These are phyloP conservation scores for Latrodectus elegans DNA, from an alignment of 2,888 invertebrate genomes.

Conservation along the genomic window DNA sequence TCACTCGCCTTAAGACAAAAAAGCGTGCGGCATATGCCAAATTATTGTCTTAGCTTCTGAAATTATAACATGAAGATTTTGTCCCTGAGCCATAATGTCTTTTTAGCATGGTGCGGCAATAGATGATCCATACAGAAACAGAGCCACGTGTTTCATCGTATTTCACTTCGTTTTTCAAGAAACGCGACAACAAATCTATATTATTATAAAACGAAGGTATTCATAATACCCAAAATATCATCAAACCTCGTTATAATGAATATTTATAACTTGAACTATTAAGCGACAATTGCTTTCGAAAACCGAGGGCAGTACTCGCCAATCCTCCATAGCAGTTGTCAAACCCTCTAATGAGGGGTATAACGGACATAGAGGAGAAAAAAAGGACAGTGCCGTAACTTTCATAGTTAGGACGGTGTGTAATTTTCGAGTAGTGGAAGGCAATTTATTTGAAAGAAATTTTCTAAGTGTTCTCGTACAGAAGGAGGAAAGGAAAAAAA, in stretches of 20 bases:
- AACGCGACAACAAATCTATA: constrained; percentile 44
- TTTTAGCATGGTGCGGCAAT: neutral
- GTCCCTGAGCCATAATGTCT: too few relatives aligned
- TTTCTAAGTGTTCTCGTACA: neutral
- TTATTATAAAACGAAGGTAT: constrained; percentile 37
- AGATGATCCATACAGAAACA: neutral
- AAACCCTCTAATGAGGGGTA: neutral
- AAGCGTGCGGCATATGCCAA: too few relatives aligned
- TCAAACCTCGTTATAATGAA: constrained; percentile 62
- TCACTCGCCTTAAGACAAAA: too few relatives aligned
- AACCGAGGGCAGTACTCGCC: neutral
- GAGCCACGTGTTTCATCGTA: constrained; percentile 25
- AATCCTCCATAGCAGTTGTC: neutral
- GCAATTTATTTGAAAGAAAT: neutral
- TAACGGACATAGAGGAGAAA: neutral
- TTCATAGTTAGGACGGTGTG: neutral
- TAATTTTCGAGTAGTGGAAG: neutral
- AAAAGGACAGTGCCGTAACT: too few relatives aligned
- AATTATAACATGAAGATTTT: too few relatives aligned
- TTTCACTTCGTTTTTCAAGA: constrained; percentile 28
- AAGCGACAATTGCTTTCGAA: neutral
- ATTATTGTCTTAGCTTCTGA: too few relatives aligned
- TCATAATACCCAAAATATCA: constrained; percentile 25
- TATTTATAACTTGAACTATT: constrained; percentile 56
- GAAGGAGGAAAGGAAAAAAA: too few relatives aligned